These are phyloP conservation scores for Caretta caretta DNA, from an alignment of 2,113 vertebrate genomes.

Conservation along the genomic window DNA sequence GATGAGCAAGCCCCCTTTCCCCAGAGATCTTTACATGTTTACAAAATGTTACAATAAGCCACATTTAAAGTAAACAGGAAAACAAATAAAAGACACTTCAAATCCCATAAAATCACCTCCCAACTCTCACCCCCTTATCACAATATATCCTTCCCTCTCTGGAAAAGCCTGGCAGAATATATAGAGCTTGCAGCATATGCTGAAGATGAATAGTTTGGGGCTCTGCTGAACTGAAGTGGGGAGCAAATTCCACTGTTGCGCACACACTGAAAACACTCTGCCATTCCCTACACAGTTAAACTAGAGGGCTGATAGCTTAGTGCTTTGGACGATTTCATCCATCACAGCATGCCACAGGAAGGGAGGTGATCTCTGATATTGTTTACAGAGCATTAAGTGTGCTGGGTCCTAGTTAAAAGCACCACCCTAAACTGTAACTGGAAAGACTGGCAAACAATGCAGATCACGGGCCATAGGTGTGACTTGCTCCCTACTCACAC, in stretches of 20 bases:
- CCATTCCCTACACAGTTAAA: neutral
- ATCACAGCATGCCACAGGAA: neutral
- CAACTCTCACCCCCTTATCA: neutral
- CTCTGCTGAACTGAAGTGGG: neutral
- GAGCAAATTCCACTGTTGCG: neutral
- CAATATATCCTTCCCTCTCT: neutral
- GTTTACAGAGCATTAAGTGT: neutral
- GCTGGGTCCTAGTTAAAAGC: neutral
- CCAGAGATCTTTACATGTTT: neutral
- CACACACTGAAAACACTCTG: neutral
- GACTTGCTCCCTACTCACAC: neutral
- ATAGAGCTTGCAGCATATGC: neutral
- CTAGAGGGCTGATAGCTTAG: neutral
- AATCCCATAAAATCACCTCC: neutral
- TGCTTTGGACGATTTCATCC: neutral
- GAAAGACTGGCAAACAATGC: neutral
- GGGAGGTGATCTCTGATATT: constrained; percentile 2
- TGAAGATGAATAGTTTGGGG: neutral
- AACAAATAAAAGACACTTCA: neutral
- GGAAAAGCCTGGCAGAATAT: neutral
- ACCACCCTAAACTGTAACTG: neutral
- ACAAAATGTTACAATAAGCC: neutral
- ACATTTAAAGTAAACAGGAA: neutral
- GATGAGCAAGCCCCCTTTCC: neutral
- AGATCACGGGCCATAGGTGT: neutral